Evolutionary conservation across 2,888 invertebrate genomes (phyloP), one percentile per base, ranked within the genome.

Genomic region (Drosophila imparisetae): DNA sequence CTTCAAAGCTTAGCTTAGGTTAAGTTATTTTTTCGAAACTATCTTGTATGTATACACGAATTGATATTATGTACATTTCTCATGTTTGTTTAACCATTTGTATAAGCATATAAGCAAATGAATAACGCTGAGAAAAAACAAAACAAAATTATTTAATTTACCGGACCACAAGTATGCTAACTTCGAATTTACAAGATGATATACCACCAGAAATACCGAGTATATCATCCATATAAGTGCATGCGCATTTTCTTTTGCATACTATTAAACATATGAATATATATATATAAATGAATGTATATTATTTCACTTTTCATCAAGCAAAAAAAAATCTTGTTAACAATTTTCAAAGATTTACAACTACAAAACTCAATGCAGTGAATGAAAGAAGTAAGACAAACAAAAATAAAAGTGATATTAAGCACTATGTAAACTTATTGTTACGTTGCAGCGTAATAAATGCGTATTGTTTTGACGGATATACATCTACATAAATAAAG

Each of bases 401-500:
- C 63, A 70, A 66, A 70, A 70, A 59, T 62, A 57, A 78, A 89
- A 85, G 85, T 86, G 85, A 86, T 86, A 86, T 84, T 84, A 77
- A 84, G 75, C 85, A 89, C 85, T 86, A 84, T 89, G 79, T 86
- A 89, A 89, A 72, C 75, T 79, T 77, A 79, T 86, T 89, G 78
- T 86, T 89, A 84, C 84, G 84, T 77, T 75, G 67, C 71, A 72
- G 64, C 89, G 87, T 86, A 86, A 86, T 68, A 59, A 77, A 83
- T 86, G 79, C 73, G 82, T 76, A 81, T 86, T 86, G 85, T 86
- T 86, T 86, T 79, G 84, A 89, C 66, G 72, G 79, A 89, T 86
- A 86, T 85, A 86, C 82, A 89, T 77, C 66, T 80, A 66, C 68
- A 82, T 75, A 66, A 83, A 78, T 69, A 71, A 75, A 82, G 76